Conservation (phyloP, 1,140 invertebrate genomes). For the Piezodorus guildinii region DNA sequence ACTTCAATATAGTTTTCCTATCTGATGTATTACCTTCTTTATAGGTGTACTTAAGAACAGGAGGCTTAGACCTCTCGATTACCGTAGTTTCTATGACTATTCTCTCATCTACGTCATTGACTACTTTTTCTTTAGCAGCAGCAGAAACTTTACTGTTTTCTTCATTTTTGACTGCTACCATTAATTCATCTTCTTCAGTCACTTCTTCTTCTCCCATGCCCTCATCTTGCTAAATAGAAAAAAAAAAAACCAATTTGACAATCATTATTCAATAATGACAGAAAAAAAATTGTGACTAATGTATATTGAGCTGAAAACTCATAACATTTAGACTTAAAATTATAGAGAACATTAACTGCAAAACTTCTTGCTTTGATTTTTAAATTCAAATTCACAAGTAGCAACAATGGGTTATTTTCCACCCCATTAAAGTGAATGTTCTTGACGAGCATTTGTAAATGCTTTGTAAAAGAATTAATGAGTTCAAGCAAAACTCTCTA, state of each 20-base stretch:
- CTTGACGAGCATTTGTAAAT: no score
- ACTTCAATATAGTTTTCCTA: not conserved
- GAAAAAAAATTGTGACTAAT: no score
- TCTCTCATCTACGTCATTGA: not conserved
- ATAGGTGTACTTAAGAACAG: slow-evolving; percentile 36
- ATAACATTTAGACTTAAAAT: no score
- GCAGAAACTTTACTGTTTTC: slow-evolving; percentile 32
- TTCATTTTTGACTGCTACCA: slow-evolving; percentile 40
- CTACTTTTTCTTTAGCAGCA: not conserved
- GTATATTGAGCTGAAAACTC: no score
- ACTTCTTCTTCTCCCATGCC: slow-evolving; percentile 19
- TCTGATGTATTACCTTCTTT: slow-evolving; percentile 32
- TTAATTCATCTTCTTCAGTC: slow-evolving; percentile 7
- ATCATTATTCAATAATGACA: not conserved
- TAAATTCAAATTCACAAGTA: no score
- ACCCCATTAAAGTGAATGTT: no score
- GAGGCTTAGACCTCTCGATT: slow-evolving; percentile 9
- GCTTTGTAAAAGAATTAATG: no score
- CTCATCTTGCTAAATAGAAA: not conserved
- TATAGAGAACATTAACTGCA: no score
- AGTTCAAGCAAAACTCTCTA: no score
- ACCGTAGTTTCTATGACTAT: slow-evolving; percentile 22
- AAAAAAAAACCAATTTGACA: no score
- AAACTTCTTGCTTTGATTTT: no score
- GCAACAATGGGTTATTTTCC: no score